phyloP scores from a whole-genome alignment of 2,113 vertebrate species.

The Anser brachyrhynchus region DNA sequence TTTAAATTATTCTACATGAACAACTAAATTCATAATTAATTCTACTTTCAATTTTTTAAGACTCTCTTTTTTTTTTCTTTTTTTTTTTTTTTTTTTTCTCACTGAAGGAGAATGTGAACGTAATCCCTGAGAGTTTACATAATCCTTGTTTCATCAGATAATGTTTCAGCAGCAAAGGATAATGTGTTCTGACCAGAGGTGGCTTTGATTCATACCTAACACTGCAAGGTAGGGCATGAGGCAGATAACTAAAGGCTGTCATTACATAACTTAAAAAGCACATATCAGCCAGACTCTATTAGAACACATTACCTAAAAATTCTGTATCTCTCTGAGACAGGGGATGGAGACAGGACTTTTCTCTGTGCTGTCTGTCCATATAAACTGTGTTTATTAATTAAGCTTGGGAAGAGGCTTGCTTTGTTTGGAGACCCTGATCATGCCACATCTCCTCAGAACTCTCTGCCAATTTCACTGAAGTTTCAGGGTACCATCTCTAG shows the following conservation, averaged over 20 bases:
- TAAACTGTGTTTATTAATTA: not conserved
- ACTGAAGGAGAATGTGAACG: not conserved
- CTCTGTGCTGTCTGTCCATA: not conserved
- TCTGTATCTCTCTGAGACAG: not conserved
- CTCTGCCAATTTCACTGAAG: not conserved
- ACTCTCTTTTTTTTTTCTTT: not conserved
- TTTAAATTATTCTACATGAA: slow-evolving; percentile 71
- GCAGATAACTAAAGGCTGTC: slow-evolving; percentile 13
- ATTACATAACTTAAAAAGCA: not conserved
- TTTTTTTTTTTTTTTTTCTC: not conserved
- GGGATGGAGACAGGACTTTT: not conserved
- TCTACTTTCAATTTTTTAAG: slow-evolving; percentile 52
- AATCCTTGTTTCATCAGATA: not conserved
- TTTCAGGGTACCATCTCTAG: not conserved
- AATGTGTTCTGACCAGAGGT: slow-evolving; percentile 18
- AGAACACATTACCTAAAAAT: not conserved
- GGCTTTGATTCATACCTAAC: slow-evolving; percentile 28
- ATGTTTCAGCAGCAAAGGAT: not conserved
- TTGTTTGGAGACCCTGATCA: not conserved
- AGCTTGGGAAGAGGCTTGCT: not conserved
- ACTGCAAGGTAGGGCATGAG: not conserved
- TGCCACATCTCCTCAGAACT: not conserved
- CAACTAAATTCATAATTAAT: slow-evolving; percentile 69
- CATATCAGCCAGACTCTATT: not conserved
- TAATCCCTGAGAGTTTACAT: not conserved